A percentile compares a stretch with the other conserved stretches of the same genome.
These are phyloP conservation scores for Brachyhypopomus occidentalis DNA, from an alignment of 2,113 vertebrate genomes.

Conservation along the genomic window DNA sequence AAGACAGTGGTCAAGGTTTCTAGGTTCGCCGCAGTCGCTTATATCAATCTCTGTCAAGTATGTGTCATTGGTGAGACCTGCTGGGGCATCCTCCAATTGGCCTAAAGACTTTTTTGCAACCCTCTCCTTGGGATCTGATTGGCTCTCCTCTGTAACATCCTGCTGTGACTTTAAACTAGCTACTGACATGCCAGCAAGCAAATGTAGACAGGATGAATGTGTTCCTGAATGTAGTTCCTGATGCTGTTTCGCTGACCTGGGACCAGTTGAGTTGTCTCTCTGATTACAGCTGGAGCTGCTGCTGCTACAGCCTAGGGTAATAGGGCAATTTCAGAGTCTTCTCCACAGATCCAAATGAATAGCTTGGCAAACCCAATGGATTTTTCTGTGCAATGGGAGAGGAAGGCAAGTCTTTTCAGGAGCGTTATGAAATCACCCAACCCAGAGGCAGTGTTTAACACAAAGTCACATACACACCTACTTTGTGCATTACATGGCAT, in stretches of 20 bases:
- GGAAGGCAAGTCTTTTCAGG: background rate
- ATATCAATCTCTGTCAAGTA: constrained; percentile 43
- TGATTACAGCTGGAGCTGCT: too few species aligned
- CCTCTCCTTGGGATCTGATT: constrained; percentile 59
- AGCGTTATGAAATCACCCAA: background rate
- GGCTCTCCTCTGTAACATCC: constrained; percentile 63
- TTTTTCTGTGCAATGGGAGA: background rate
- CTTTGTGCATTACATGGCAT: background rate
- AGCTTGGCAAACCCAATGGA: constrained; percentile 5
- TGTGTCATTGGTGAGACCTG: constrained; percentile 42
- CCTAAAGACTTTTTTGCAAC: constrained; percentile 54
- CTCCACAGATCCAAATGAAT: background rate
- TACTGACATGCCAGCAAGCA: constrained; percentile 79
- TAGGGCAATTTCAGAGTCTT: background rate
- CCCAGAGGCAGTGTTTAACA: background rate
- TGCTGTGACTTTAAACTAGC: constrained; percentile 72
- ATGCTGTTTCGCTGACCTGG: background rate
- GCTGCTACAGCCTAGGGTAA: background rate
- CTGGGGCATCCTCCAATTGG: constrained; percentile 42
- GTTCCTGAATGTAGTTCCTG: background rate
- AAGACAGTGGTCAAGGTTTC: constrained; percentile 50
- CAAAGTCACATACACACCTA: background rate
- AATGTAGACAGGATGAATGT: constrained; percentile 55
- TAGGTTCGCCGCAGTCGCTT: constrained; percentile 41
- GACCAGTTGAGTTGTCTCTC: background rate